Percentiles rank a stretch among this genome's conserved stretches.
Conservation (phyloP, 2,113 vertebrate genomes). For the Addax nasomaculatus region DNA sequence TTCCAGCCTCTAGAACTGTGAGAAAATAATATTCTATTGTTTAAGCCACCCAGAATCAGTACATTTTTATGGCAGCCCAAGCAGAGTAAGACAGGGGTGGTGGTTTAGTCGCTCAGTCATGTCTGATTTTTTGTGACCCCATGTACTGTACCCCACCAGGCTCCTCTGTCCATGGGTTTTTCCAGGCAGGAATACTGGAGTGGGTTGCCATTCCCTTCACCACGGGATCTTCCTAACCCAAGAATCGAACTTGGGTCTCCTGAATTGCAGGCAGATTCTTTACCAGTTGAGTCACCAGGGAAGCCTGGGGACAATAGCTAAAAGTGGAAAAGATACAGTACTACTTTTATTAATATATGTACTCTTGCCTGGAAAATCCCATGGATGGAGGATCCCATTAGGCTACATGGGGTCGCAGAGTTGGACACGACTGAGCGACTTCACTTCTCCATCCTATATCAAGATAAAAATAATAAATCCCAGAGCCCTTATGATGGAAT, state of each 20-base stretch:
- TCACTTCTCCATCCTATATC: no score
- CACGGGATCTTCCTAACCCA: not conserved
- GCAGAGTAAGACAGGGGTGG: not conserved
- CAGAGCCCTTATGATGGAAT: not conserved
- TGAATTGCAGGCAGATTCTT: not conserved
- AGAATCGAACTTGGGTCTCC: not conserved
- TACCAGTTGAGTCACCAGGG: not conserved
- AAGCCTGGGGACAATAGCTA: not conserved
- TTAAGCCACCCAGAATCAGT: not conserved
- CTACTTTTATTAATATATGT: not conserved
- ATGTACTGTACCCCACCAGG: not conserved
- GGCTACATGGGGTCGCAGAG: no score
- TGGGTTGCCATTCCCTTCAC: not conserved
- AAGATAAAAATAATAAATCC: no score
- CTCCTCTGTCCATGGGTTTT: not conserved
- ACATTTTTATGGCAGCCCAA: not conserved
- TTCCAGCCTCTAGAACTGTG: not conserved
- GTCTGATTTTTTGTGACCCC: not conserved
- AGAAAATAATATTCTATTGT: not conserved
- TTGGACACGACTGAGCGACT: no score
- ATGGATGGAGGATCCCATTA: no score
- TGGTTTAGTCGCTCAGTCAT: rapidly evolving
- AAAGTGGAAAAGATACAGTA: not conserved
- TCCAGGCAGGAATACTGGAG: not conserved
- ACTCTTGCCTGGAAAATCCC: no score